phyloP scores from a whole-genome alignment of 2,113 vertebrate genomes.

The Nothoprocta perdicaria region DNA sequence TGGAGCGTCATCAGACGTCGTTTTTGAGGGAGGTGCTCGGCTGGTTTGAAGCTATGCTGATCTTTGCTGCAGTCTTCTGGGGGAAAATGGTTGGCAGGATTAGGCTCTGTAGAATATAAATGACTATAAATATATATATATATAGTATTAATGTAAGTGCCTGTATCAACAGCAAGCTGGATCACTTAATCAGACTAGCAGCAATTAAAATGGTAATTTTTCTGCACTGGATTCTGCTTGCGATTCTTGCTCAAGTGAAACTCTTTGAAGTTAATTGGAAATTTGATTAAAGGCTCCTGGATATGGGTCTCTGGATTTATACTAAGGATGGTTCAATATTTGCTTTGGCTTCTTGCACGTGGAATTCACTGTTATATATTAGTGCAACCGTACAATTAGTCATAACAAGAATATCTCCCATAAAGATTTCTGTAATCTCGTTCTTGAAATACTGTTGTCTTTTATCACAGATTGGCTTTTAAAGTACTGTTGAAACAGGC shows the following conservation, averaged over 20 bases:
- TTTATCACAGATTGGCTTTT: conserved; percentile 38
- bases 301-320: conserved; percentile 48
- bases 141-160: conserved; percentile 33
- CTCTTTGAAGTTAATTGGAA: conserved; percentile 69
- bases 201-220: conserved; percentile 70
- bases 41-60: neutral
- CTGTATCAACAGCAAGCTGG: conserved; percentile 40
- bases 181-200: conserved; percentile 20
- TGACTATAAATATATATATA: conserved; percentile 15
- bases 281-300: conserved; percentile 63
- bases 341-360: conserved; percentile 58
- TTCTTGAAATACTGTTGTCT: conserved; percentile 39
- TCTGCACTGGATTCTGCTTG: conserved; percentile 24
- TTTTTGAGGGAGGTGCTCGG: neutral
- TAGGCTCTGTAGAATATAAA: conserved; percentile 46
- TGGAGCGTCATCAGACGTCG: neutral
- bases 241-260: conserved; percentile 40
- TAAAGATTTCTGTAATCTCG: conserved; percentile 51
- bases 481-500: conserved; percentile 34
- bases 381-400: neutral
- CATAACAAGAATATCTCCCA: conserved; percentile 25
- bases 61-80: conserved; percentile 1
- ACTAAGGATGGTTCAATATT: conserved; percentile 61
- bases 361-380: conserved; percentile 6
- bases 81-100: neutral